These are phyloP conservation scores for Episyrphus balteatus DNA, from an alignment of 1,140 invertebrate species.

Conservation along the genomic window DNA sequence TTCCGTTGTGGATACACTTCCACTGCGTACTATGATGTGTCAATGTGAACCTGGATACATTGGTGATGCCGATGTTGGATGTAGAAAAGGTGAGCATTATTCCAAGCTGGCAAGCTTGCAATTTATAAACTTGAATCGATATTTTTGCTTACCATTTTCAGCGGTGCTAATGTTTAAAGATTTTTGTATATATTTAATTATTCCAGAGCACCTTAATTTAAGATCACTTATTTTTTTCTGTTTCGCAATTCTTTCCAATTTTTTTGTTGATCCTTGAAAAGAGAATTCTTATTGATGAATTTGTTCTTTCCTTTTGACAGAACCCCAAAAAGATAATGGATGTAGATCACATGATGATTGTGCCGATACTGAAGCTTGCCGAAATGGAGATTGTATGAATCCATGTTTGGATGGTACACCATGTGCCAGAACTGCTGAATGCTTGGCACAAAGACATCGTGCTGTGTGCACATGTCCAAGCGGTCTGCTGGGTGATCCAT, in stretches of 20 bases:
- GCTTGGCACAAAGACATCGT: slow-evolving; percentile 60
- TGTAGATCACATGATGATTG: slow-evolving; percentile 65
- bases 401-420: slow-evolving; percentile 62
- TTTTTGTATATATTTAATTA: no score
- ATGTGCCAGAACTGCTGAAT: slow-evolving; percentile 70
- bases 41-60: slow-evolving; percentile 68
- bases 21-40: slow-evolving; percentile 77
- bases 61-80: slow-evolving; percentile 74
- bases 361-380: slow-evolving; percentile 56
- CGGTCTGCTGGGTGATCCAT: slow-evolving; percentile 67
- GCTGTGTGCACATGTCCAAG: slow-evolving; percentile 65
- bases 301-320: slow-evolving; percentile 15
- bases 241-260: no score
- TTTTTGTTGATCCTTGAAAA: background rate
- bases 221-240: no score
- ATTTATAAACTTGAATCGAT: no score
- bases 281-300: background rate
- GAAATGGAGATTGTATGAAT: slow-evolving; percentile 60
- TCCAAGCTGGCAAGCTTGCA: no score
- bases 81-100: slow-evolving; percentile 53
- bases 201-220: no score
- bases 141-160: no score
- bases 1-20: slow-evolving; percentile 70
- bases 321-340: slow-evolving; percentile 43
- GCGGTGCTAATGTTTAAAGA: no score